Base-by-base conservation (phyloP, 2,113 vertebrate species). In the Passer domesticus region DNA sequence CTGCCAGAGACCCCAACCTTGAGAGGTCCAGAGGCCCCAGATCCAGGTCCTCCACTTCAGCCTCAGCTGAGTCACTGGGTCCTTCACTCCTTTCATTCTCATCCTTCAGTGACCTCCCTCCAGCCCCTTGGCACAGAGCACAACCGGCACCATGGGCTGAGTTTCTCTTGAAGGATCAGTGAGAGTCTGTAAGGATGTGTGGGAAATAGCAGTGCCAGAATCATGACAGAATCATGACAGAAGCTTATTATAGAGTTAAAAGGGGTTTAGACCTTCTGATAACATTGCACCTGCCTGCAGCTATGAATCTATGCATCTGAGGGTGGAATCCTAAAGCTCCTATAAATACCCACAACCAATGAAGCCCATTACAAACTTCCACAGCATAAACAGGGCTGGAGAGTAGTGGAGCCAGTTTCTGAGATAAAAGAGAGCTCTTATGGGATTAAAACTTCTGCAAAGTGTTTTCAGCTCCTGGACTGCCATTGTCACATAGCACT, bases 111-210 rank as follows among this genome's bases (percentile, higher is more conserved):
- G 50, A 56, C 24, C 23, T 69, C 20, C 49, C 33, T 86, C 35
- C 23, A 33, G 19, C 7, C 70, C 11, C 47, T 35, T 37, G 30
- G 19, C 0, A 0, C 2, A 7, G n/a, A 73, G 39, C 27, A 59
- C 30, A 90, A 17, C 25, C 16, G 47, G 25, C 31, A 21, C 33
- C 0, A 55, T 44, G 20, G 4, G 20, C 43, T 92, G 10, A 20
- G 15, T 17, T 27, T 82, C 66, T 66, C 20, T 44, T 60, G 39
- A 44, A 37, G 7, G 37, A n/a, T 59, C 33, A 59, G 44, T 41
- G 28, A 73, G 20, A 64, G 72, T 41, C 25, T 87, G 49, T 25
- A 27, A 41, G 86, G 39, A 39, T 35, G 17, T 41, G 17, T 15
- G 50, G 68, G 49, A 93, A 83, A 76, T 8, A 63, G 16, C 33